phyloP scores from a whole-genome alignment of 53 echinoderm and acorn worm species.

The Actinopyga echinites region DNA sequence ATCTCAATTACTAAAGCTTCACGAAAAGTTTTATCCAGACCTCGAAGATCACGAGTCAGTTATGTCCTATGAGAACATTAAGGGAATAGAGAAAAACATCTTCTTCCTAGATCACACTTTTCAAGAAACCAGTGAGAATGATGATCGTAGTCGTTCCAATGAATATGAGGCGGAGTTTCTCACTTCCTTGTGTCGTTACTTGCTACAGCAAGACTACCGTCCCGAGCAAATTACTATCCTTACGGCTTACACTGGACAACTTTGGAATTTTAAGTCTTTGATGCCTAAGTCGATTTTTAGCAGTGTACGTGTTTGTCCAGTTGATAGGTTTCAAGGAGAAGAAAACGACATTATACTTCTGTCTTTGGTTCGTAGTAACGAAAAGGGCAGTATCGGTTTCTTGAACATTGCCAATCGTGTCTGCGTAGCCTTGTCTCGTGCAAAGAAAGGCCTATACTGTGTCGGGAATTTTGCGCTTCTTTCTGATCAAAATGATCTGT shows the following conservation, averaged over 20 bases:
- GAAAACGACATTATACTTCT: constrained; percentile 87
- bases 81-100: constrained; percentile 59
- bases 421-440: constrained; percentile 77
- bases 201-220: constrained; percentile 73
- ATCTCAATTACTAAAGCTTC: constrained; percentile 67
- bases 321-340: constrained; percentile 82
- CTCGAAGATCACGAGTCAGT: constrained; percentile 65
- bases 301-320: constrained; percentile 56
- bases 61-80: constrained; percentile 36
- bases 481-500: constrained; percentile 35
- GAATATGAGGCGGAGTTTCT: constrained; percentile 75
- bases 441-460: constrained; percentile 76
- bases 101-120: constrained; percentile 54
- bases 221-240: constrained; percentile 80
- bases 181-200: constrained; percentile 64
- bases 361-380: constrained; percentile 76
- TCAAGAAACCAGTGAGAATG: constrained; percentile 56
- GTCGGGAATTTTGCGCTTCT: constrained; percentile 78
- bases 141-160: constrained; percentile 72
- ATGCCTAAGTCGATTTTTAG: constrained; percentile 48
- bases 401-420: constrained; percentile 69
- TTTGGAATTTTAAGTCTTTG: constrained; percentile 56
- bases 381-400: constrained; percentile 64
- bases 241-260: constrained; percentile 69
- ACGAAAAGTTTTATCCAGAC: constrained; percentile 58